Conservation (phyloP, 2,113 vertebrate species). For the Anser cygnoides region DNA sequence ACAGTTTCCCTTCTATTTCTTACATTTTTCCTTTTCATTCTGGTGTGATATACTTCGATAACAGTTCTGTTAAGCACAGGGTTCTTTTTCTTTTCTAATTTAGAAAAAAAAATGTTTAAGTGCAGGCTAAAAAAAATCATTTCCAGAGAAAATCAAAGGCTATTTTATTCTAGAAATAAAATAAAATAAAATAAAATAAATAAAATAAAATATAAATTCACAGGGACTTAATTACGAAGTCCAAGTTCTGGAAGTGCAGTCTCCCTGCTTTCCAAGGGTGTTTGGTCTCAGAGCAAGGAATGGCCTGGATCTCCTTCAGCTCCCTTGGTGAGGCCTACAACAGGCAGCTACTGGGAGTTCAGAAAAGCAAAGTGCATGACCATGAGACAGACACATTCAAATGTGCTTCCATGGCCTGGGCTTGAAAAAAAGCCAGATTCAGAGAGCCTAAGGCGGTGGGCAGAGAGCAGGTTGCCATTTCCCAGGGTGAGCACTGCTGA, state of each 20-base stretch:
- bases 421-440: not conserved
- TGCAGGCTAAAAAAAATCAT: not conserved
- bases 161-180: not conserved
- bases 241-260: not conserved
- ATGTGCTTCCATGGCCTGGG: too few relatives aligned
- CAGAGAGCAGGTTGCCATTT: not conserved
- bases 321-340: not conserved
- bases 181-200: too few relatives aligned
- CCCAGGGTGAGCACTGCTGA: not conserved
- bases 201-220: not conserved
- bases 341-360: not conserved
- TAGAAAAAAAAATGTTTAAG: not conserved
- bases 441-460: not conserved
- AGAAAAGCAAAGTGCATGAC: not conserved
- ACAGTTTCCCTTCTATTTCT: not conserved
- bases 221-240: not conserved
- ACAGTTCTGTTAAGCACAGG: not conserved
- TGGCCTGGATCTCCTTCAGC: not conserved
- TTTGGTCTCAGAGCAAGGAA: too few relatives aligned
- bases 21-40: not conserved
- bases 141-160: not conserved
- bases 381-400: not conserved
- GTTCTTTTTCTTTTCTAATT: not conserved
- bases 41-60: not conserved
- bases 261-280: not conserved